Conservation (phyloP, 2,888 invertebrate species). For the Amphiduros pacificus region DNA sequence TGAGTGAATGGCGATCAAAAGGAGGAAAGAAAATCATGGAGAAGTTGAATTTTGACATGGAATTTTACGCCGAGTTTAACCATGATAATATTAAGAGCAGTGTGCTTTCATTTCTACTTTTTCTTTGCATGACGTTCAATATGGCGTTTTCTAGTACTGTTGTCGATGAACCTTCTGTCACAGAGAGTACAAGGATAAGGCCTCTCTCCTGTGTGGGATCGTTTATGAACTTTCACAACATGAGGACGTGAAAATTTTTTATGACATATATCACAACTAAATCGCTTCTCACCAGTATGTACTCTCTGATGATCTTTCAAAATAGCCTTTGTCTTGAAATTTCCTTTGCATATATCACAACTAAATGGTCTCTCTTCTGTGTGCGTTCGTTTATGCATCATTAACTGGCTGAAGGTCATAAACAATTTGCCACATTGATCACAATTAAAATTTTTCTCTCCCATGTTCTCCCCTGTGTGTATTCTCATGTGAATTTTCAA, state of each 20-base stretch:
- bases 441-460: constrained; percentile 4
- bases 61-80: no score
- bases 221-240: background rate
- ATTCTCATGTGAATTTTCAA: no score
- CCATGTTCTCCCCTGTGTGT: no score
- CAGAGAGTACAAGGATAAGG: constrained; percentile 1
- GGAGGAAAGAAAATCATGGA: no score
- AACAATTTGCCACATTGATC: background rate
- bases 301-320: background rate
- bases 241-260: background rate
- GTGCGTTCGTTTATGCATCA: constrained; percentile 1
- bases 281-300: constrained; percentile 5
- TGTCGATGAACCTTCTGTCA: background rate
- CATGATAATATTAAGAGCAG: no score
- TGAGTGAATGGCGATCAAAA: no score
- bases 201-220: background rate
- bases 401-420: background rate
- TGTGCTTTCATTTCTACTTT: no score
- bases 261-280: background rate
- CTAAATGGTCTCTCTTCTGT: constrained; percentile 6
- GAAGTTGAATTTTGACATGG: no score
- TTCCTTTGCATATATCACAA: background rate
- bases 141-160: background rate
- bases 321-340: background rate
- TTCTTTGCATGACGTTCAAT: no score